Evolutionary conservation across 2,888 invertebrate species (phyloP).

Genomic region (Megalurothrips usitatus): DNA sequence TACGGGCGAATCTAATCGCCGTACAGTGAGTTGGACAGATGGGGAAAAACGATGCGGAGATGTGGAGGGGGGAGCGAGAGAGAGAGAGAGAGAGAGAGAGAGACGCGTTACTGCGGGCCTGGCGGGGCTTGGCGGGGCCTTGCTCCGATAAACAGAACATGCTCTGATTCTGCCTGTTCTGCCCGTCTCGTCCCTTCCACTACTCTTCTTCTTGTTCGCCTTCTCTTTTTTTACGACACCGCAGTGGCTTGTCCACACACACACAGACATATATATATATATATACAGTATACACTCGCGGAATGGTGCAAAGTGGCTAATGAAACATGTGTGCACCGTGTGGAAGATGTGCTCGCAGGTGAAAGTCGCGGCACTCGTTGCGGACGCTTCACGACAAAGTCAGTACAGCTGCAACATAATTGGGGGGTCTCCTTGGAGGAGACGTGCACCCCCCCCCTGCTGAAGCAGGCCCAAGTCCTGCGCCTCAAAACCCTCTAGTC

Average conservation of each 20-base stretch:
- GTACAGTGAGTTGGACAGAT: too few relatives aligned
- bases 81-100: too few relatives aligned
- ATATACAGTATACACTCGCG: neutral
- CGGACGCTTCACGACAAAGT: too few relatives aligned
- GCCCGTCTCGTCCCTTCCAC: neutral
- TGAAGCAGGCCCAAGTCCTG: too few relatives aligned
- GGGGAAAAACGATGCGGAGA: too few relatives aligned
- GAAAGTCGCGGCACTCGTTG: neutral
- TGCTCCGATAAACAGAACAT: conserved; percentile 24
- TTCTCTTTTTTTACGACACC: neutral
- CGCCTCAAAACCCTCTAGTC: too few relatives aligned
- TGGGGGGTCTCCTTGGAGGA: too few relatives aligned
- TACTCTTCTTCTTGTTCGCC: neutral
- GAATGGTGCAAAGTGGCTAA: neutral
- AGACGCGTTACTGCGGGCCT: neutral
- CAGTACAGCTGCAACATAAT: too few relatives aligned
- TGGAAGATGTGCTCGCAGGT: neutral
- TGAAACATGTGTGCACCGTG: neutral
- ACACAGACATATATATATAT: neutral
- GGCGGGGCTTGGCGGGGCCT: neutral
- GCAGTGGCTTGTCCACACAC: neutral
- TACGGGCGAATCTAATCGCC: too few relatives aligned
- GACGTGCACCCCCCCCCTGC: too few relatives aligned
- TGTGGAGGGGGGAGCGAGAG: too few relatives aligned
- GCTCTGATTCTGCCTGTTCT: conserved; percentile 8